Evolutionary conservation across 2,888 invertebrate genomes (phyloP).

Genomic region (Liposcelis brunnea): DNA sequence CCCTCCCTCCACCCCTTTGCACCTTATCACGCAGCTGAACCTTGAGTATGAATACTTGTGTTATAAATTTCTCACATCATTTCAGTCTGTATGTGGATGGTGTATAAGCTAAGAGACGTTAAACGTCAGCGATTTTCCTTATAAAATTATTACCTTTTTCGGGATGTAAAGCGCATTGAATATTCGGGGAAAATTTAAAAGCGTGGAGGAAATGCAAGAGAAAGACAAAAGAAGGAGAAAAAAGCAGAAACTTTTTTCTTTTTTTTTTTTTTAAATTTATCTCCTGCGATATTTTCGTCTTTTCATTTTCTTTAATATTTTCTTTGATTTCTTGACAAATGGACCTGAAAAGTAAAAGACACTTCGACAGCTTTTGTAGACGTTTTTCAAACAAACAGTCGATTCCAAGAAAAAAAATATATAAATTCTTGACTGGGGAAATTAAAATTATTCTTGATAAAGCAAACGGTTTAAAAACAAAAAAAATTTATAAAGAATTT

Average conservation of each 20-base stretch:
- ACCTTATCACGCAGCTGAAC: conserved; percentile 17
- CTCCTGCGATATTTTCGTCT: too few relatives aligned
- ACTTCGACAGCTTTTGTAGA: conserved; percentile 1
- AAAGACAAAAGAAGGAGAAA: background rate
- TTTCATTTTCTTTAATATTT: too few relatives aligned
- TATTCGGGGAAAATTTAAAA: conserved; percentile 18
- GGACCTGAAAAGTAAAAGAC: too few relatives aligned
- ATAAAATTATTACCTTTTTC: conserved; percentile 10
- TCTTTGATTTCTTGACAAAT: too few relatives aligned
- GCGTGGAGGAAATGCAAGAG: background rate
- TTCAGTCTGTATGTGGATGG: conserved; percentile 12
- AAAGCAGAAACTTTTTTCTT: background rate
- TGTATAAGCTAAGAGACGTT: conserved; percentile 14
- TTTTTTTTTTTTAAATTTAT: too few relatives aligned
- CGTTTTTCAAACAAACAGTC: background rate
- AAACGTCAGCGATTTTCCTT: background rate
- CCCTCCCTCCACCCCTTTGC: conserved; percentile 13
- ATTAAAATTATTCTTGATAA: too few relatives aligned
- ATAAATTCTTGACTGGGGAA: too few relatives aligned
- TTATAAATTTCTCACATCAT: too few relatives aligned
- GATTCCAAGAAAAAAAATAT: background rate
- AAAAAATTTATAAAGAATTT: too few relatives aligned
- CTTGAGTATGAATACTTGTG: too few relatives aligned
- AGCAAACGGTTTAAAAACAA: too few relatives aligned
- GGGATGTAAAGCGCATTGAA: conserved; percentile 22